Conservation (phyloP, 2,797 vertebrate genomes). For the Xyrichtys novacula region DNA sequence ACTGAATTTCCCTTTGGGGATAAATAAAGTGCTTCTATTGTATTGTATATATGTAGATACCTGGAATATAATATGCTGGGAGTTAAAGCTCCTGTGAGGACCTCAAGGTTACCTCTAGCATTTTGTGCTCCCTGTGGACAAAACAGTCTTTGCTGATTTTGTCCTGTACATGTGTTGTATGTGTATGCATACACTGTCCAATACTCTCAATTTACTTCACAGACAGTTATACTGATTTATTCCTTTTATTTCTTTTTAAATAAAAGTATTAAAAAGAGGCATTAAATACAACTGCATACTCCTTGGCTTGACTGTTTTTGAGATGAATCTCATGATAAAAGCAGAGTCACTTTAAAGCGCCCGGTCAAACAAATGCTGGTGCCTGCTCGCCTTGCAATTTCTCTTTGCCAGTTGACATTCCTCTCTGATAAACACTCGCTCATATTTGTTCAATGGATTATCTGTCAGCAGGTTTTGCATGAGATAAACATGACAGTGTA, state of each 20-base stretch:
- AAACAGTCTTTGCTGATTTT: no score
- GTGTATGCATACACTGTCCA: no score
- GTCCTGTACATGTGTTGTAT: no score
- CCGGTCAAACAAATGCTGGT: background rate
- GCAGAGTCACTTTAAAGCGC: background rate
- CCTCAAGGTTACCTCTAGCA: no score
- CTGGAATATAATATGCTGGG: background rate
- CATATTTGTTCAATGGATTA: constrained; percentile 35
- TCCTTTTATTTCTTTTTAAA: background rate
- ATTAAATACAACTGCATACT: background rate
- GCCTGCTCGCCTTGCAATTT: background rate
- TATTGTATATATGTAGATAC: no score
- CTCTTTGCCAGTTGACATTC: background rate
- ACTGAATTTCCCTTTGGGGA: no score
- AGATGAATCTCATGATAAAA: background rate
- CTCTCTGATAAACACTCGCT: background rate
- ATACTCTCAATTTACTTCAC: no score
- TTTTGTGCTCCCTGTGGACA: no score
- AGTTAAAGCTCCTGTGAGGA: no score
- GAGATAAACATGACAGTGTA: background rate
- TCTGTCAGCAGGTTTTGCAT: constrained; percentile 41
- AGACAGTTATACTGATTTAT: no score
- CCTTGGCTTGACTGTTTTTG: background rate
- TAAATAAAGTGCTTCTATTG: no score
- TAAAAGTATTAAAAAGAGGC: background rate